phyloP scores from a whole-genome alignment of 2,797 vertebrate genomes.

The Pterois miles region DNA sequence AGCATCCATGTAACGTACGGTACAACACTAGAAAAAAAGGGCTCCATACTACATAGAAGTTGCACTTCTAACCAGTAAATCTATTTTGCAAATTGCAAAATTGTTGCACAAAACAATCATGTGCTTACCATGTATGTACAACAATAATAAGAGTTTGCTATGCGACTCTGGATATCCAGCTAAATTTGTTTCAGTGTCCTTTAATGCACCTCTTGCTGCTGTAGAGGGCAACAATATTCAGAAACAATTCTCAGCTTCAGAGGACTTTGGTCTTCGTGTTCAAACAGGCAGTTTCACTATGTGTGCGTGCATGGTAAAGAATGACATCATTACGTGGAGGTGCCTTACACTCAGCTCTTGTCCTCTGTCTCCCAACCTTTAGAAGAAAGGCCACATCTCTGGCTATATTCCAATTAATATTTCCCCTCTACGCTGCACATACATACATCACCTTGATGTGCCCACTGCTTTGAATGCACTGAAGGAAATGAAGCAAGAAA shows the following conservation, averaged over 20 bases:
- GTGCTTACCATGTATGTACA: neutral
- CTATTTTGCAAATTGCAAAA: neutral
- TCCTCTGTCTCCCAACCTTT: conserved; percentile 60
- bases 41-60: neutral
- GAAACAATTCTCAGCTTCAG: neutral
- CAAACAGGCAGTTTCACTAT: neutral
- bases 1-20: too few species aligned
- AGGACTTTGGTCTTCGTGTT: neutral
- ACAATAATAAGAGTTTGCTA: neutral
- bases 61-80: neutral
- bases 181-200: neutral
- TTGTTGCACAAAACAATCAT: neutral
- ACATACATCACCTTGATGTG: conserved; percentile 70
- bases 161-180: neutral
- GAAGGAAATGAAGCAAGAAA: conserved; percentile 54
- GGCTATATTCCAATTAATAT: conserved; percentile 58
- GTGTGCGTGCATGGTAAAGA: conserved; percentile 27
- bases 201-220: neutral
- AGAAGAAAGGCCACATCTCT: conserved; percentile 56
- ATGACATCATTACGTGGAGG: conserved; percentile 51
- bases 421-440: conserved; percentile 28
- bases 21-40: neutral
- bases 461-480: conserved; percentile 43
- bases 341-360: conserved; percentile 38
- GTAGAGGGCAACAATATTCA: neutral